Base-by-base conservation (phyloP, 2,797 vertebrate species). In the Pempheris klunzingeri region DNA sequence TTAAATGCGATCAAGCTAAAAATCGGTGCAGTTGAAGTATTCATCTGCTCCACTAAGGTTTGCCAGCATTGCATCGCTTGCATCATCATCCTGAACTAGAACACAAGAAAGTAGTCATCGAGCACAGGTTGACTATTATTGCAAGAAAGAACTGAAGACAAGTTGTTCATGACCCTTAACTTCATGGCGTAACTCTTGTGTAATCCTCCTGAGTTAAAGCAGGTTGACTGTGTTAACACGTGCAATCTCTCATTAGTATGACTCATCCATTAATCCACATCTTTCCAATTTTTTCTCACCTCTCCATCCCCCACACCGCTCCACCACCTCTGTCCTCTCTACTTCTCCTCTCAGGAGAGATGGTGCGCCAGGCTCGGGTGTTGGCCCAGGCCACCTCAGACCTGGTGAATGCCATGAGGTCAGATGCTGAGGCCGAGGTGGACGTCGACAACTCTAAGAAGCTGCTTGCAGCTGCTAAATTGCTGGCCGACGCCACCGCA, bases 361-460 rank as follows among this genome's bases (percentile, higher is more conserved):
- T 99, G 98, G 98, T 99, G 0, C 95, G 98, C 15, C 98, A 99
- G 93, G 98, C 98, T 5, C 92, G 98, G 10, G 97, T 99, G 1
- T 87, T 99, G 86, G 97, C 97, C 32, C 97, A 99, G 90, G 98
- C 98, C 47, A 99, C 98, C 5, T 99, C 98, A 0, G 98, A 99
- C 85, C 94, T 99, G 0, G 98, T 99, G 67, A 99, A 99, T 0
- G 98, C 98, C 75, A 99, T 99, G 97, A 95, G 98, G 79, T 99
- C 98, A 0, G 98, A 99, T 5, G 98, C 98, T 0, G 98, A 99
- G 76, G 97, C 96, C 0, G 98, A 99, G 88, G 96, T 99, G 0
- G 98, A 99, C 38, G 96, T 99, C 59, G 98, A 99, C 80, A 99
- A 99, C 83, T 99, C 98, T 0, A 99, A 99, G 93, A 99, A 99